Conservation (phyloP, 2,113 vertebrate species). For the Rana temporaria region DNA sequence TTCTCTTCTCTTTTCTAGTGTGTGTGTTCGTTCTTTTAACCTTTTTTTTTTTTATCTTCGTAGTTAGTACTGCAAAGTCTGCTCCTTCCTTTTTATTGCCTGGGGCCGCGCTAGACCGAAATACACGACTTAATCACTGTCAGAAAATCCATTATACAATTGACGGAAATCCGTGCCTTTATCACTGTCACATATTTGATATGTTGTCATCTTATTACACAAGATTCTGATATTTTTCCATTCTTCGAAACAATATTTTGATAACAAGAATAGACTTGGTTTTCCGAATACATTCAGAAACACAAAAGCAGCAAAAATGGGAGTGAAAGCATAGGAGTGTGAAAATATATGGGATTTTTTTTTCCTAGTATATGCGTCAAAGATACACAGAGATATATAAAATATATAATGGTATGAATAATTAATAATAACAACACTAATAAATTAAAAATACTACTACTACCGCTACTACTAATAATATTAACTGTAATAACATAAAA, state of each 20-base stretch:
- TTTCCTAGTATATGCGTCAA: neutral
- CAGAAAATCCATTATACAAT: slow-evolving; percentile 47
- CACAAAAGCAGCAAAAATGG: neutral
- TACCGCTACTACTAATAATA: too few species aligned
- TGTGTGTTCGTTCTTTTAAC: neutral
- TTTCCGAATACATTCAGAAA: neutral
- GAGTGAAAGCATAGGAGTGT: neutral
- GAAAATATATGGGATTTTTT: neutral
- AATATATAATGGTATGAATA: neutral
- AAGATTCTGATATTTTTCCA: slow-evolving; percentile 6
- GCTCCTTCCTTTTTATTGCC: slow-evolving; percentile 11
- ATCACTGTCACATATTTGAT: slow-evolving; percentile 41
- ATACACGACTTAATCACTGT: slow-evolving; percentile 42
- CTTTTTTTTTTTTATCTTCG: neutral
- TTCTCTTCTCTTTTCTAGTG: too few species aligned
- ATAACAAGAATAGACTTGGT: neutral
- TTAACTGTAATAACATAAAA: too few species aligned
- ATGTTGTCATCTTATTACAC: slow-evolving; percentile 27
- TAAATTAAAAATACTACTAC: too few species aligned
- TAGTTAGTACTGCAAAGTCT: neutral
- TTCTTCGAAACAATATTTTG: slow-evolving; percentile 31
- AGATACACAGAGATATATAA: neutral
- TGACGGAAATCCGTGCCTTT: slow-evolving; percentile 6
- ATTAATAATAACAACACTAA: neutral
- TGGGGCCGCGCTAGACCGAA: neutral